Conservation (phyloP, 2,888 invertebrate species). For the Blomia tropicalis region DNA sequence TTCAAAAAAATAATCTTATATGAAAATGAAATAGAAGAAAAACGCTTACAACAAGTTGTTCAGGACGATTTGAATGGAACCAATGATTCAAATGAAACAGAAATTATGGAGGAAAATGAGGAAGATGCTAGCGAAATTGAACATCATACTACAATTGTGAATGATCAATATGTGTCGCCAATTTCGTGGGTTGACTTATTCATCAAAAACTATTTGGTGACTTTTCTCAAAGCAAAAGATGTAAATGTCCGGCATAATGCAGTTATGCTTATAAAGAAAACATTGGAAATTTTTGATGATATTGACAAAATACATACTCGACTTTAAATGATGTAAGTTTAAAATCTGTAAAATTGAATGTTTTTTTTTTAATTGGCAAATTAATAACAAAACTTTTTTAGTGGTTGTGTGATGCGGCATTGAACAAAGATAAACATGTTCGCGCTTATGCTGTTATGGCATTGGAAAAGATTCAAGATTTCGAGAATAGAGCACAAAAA, state of each 20-base stretch:
- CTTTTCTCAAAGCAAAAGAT: not conserved
- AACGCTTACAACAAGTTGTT: not conserved
- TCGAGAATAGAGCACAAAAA: conserved; percentile 48
- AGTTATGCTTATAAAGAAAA: not conserved
- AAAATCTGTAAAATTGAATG: not conserved
- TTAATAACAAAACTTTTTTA: not conserved
- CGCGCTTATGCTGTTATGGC: conserved; percentile 62
- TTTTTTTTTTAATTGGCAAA: too few species aligned
- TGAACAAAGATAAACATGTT: conserved; percentile 55
- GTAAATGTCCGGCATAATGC: conserved; percentile 18
- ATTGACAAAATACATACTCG: conserved; percentile 6
- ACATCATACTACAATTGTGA: not conserved
- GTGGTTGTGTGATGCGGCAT: not conserved
- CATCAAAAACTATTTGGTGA: not conserved
- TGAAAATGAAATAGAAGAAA: not conserved
- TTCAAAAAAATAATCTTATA: not conserved
- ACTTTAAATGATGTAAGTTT: conserved; percentile 11
- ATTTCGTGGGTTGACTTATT: not conserved
- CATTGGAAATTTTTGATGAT: conserved; percentile 16
- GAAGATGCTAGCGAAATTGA: not conserved
- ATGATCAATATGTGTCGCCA: not conserved
- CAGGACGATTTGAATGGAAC: not conserved
- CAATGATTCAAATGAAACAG: not conserved
- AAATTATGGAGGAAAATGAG: not conserved
- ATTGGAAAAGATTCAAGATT: conserved; percentile 61